These are phyloP conservation scores for Orientallactaga bullata DNA, from an alignment of 2,113 vertebrate species.

Conservation along the genomic window DNA sequence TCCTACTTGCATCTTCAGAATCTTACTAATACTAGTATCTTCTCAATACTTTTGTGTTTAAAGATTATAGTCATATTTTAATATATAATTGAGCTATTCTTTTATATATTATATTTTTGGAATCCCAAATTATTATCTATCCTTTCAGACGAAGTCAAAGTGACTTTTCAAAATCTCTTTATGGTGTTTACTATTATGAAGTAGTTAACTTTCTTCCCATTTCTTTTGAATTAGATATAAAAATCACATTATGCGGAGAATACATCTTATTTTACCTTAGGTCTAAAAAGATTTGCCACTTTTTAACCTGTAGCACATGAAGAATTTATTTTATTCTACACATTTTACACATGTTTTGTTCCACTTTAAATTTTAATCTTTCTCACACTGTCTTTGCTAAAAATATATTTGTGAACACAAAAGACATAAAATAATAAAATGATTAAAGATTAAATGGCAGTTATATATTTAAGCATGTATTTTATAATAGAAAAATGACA, in stretches of 20 bases:
- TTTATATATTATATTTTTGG: conserved; percentile 2
- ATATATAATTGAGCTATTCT: conserved; percentile 48
- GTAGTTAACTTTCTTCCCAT: conserved; percentile 42
- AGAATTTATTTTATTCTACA: background rate
- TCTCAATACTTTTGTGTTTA: conserved; percentile 4
- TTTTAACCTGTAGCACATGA: background rate
- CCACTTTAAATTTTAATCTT: background rate
- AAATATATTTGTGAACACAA: conserved; percentile 29
- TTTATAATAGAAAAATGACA: conserved; percentile 41
- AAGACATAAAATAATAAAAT: conserved; percentile 33
- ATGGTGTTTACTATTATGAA: conserved; percentile 50
- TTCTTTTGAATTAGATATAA: conserved; percentile 73
- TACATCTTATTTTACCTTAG: conserved; percentile 32
- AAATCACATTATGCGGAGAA: conserved; percentile 38
- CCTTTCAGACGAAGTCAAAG: conserved; percentile 65
- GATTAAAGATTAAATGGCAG: conserved; percentile 34
- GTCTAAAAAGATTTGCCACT: conserved; percentile 26
- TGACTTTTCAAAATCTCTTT: conserved; percentile 63
- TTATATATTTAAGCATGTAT: background rate
- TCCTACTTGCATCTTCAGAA: no score
- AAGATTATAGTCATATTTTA: background rate
- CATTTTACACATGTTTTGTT: conserved; percentile 2
- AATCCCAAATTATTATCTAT: conserved; percentile 62
- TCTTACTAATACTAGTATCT: background rate
- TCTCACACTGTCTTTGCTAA: conserved; percentile 54